Evolutionary conservation across 2,113 vertebrate genomes (phyloP).

Genomic region (Siniperca chuatsi): DNA sequence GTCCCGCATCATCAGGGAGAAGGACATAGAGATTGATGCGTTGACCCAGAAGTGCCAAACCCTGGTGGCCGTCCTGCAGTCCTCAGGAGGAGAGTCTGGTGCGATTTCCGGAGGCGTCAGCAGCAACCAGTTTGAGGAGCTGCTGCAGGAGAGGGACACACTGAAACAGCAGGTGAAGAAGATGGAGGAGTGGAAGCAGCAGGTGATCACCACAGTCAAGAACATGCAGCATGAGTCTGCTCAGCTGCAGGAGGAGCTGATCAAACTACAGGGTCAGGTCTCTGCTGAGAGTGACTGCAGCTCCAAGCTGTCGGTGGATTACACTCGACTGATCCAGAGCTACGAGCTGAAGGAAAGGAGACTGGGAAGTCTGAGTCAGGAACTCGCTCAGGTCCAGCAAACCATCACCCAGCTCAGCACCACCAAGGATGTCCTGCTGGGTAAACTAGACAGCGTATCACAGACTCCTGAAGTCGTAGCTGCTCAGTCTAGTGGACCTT

Average conservation of each 20-base stretch:
- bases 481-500: slow-evolving; percentile 19
- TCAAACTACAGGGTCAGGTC: slow-evolving; percentile 91
- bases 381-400: slow-evolving; percentile 93
- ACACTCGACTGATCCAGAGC: slow-evolving; percentile 92
- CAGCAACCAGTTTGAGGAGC: slow-evolving; percentile 97
- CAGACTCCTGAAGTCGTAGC: slow-evolving; percentile 67
- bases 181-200: slow-evolving; percentile 99
- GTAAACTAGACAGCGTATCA: slow-evolving; percentile 88
- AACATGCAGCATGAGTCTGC: slow-evolving; percentile 99
- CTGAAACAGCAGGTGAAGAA: slow-evolving; percentile 98
- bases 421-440: slow-evolving; percentile 92
- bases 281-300: slow-evolving; percentile 90
- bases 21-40: slow-evolving; percentile 98
- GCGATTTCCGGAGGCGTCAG: slow-evolving; percentile 88
- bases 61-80: slow-evolving; percentile 91
- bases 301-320: slow-evolving; percentile 92
- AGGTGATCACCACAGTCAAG: slow-evolving; percentile 96
- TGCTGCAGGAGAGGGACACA: slow-evolving; percentile 93
- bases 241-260: slow-evolving; percentile 94
- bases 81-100: slow-evolving; percentile 74
- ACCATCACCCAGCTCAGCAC: slow-evolving; percentile 92
- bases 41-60: slow-evolving; percentile 98
- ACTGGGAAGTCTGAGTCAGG: slow-evolving; percentile 89
- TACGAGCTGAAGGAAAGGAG: slow-evolving; percentile 94
- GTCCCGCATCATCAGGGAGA: slow-evolving; percentile 96